Evolutionary conservation across 2,113 vertebrate species (phyloP), one percentile per base, ranked within the genome.

Genomic region (Nipponia nippon): DNA sequence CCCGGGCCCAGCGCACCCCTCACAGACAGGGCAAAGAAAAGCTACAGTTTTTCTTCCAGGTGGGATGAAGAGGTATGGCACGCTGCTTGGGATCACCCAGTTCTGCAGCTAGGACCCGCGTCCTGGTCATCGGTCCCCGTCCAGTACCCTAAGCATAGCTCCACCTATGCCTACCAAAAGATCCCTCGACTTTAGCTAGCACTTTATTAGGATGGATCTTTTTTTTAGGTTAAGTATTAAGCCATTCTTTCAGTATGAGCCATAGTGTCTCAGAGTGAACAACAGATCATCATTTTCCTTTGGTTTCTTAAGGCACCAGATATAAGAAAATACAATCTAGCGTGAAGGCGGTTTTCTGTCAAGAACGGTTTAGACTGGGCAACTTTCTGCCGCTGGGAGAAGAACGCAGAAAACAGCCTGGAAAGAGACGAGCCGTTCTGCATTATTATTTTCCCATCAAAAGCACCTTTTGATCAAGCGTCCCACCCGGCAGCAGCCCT

Each of bases 21-120:
- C 21, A 59, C 10, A 72, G 21, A 6, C 25, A 26, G 62, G 46
- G 17, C 42, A 55, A 82, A 84, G 53, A n/a, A 81, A 79, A 55
- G 16, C 16, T 15, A 1, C 5, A 1, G 8, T 34, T 72, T 83
- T 25, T 88, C 44, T 77, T 89, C 34, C 42, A 66, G 46, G 38
- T 50, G 47, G 56, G n/a, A 67, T 0, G 1, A 71, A 58, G 44
- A 38, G 13, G 61, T n/a, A 73, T 0, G 2, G 46, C 27, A 26
- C 3, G 1, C 49, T 75, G 29, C 55, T 50, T 23, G 20, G 15
- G 38, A 42, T 47, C 47, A 42, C 26, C n/a, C 20, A 3, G 38
- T 42, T 75, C 65, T 52, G 55, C 52, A 92, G 22, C 58, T 72
- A 32, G 5, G 25, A 90, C 21, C 61, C 1, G 7, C 42, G 29